Conservation (phyloP, 2,888 invertebrate species). For the Trileptium ribeirensis region DNA sequence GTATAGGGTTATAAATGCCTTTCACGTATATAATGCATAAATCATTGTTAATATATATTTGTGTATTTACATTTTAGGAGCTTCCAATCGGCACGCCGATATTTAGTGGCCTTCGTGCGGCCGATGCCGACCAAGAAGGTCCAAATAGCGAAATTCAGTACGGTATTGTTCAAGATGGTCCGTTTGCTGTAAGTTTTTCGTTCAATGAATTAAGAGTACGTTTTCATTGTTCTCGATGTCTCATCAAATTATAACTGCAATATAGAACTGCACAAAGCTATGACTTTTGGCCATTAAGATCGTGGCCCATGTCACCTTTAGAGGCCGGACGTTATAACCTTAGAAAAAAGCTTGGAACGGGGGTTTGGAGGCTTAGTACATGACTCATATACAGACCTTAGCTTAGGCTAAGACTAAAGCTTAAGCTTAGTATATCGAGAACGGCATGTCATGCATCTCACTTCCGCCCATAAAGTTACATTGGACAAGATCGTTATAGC, state of each 20-base stretch:
- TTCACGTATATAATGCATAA: background rate
- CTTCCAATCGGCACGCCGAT: constrained; percentile 42
- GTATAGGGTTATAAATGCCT: no score
- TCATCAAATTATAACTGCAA: no score
- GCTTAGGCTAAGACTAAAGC: background rate
- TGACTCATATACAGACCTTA: background rate
- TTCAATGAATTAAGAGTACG: no score
- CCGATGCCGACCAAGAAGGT: constrained; percentile 45
- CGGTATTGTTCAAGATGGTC: constrained; percentile 36
- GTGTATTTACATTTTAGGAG: constrained; percentile 12
- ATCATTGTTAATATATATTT: background rate
- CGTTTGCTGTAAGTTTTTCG: constrained; percentile 2
- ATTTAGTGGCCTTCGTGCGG: constrained; percentile 43
- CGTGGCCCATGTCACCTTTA: background rate
- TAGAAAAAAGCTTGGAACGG: background rate
- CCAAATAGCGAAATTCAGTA: constrained; percentile 46
- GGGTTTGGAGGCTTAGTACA: background rate
- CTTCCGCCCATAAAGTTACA: no score
- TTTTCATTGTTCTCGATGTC: no score
- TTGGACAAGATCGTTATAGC: no score
- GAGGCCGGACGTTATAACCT: background rate
- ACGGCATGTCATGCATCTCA: no score
- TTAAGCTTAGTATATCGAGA: background rate
- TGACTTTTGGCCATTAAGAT: no score
- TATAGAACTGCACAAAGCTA: no score